Evolutionary conservation across 2,113 vertebrate species (phyloP), one percentile per base, ranked within the genome.

Genomic region (Oryzias melastigma): DNA sequence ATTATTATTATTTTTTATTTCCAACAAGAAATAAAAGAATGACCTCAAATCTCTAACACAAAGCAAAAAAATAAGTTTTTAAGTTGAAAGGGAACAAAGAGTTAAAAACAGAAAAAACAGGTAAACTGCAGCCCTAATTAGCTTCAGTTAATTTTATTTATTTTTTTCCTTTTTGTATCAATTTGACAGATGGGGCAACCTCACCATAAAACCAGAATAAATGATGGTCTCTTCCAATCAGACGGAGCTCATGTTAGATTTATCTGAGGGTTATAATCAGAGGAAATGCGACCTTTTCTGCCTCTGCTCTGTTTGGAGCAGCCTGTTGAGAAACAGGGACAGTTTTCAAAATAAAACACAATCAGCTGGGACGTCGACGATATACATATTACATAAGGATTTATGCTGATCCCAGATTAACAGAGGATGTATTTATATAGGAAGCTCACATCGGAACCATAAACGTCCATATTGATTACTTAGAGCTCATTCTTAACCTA

Each of bases 261-360:
- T 69, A 84, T 68, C 66, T 44, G 47, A 72, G 82, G 73, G 75
- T 83, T 85, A 83, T 67, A 86, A 81, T 81, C 65, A 78, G 70
- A 83, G 68, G 69, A 67, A 80, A 65, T 82, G 60, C 80, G 85
- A 89, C 75, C 84, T 88, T 88, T 85, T 59, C 57, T 77, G 64
- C 59, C 35, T 16, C n/a, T 45, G 56, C 40, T 14, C 57, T 24
- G 72, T 72, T 81, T 35, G 65, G 44, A 80, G 61, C 71, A n/a
- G 15, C 35, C 72, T 65, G 51, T 63, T 80, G 69, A 75, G 66
- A 57, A 68, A 77, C 55, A 58, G 16, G 41, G 18, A 50, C 20
- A 56, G 47, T 29, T 70, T 54, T 68, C 56, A 68, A 55, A 70
- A 56, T 49, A 29, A 62, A 62, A 17, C 19, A 41, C 49, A 75